A percentile compares a stretch with the other conserved stretches of the same genome.
Evolutionary conservation across 2,888 invertebrate species (phyloP).

Genomic region (Diaprepes abbreviatus): DNA sequence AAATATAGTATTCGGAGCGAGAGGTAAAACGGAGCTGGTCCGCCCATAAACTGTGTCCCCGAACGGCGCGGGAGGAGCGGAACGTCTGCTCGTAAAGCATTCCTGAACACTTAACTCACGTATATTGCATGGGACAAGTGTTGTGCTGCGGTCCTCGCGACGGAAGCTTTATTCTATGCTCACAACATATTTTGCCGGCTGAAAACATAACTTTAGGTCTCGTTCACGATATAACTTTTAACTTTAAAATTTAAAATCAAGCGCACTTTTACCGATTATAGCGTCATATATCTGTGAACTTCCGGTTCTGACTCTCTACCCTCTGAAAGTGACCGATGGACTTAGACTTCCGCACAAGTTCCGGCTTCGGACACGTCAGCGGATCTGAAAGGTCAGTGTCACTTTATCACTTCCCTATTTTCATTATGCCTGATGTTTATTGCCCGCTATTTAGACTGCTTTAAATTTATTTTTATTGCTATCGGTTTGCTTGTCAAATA

Average conservation of each 20-base stretch:
- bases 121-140: slow-evolving; percentile 68
- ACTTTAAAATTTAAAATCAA: slow-evolving; percentile 13
- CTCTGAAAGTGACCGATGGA: slow-evolving; percentile 64
- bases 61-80: slow-evolving; percentile 61
- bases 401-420: slow-evolving; percentile 64
- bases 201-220: slow-evolving; percentile 12
- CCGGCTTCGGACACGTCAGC: slow-evolving; percentile 65
- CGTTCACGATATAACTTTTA: slow-evolving; percentile 6
- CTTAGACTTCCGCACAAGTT: slow-evolving; percentile 65
- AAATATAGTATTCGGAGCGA: slow-evolving; percentile 52
- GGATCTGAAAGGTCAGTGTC: slow-evolving; percentile 67
- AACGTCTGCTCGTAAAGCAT: slow-evolving; percentile 68
- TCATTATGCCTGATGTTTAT: slow-evolving; percentile 44
- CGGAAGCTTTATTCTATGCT: slow-evolving; percentile 58
- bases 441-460: slow-evolving; percentile 26
- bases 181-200: slow-evolving; percentile 55
- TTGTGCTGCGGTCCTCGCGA: slow-evolving; percentile 61
- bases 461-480: slow-evolving; percentile 27
- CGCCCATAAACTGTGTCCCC: slow-evolving; percentile 67
- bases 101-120: slow-evolving; percentile 69
- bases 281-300: slow-evolving; percentile 40
- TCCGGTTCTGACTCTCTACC: slow-evolving; percentile 40
- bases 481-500: slow-evolving; percentile 17
- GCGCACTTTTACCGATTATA: slow-evolving; percentile 22
- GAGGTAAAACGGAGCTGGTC: slow-evolving; percentile 68